Evolutionary conservation across 2,113 vertebrate genomes (phyloP), one percentile per base, ranked within the genome.

Genomic region (Osmerus mordax): DNA sequence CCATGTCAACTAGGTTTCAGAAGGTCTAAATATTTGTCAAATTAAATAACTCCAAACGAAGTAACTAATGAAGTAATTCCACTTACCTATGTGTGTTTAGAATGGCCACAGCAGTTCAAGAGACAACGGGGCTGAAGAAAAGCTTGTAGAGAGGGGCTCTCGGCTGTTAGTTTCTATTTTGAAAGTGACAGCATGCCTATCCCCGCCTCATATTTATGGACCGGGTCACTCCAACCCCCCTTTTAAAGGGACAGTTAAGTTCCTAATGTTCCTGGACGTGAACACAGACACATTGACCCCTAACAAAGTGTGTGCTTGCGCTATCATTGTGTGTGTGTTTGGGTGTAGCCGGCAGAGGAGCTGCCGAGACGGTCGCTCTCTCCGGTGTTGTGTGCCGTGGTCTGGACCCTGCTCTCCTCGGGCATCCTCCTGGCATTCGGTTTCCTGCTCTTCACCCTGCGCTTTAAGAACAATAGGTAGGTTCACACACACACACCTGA

Each of bases 391-490:
- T 85, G 90, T 76, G 94, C 94, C 54, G 77, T 95, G 18, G 85
- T 95, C 67, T 97, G 96, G 95, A 94, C 92, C 0, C 93, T 97
- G 72, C 94, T 97, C 73, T 96, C 94, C 6, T 89, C 88, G 78
- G 97, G 97, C 76, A 91, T 98, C 77, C 90, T 99, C 29, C 81
- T 97, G 63, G 81, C 92, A 0, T 81, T 95, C 58, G 92, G 94
- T 88, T 98, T 98, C 80, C 88, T 97, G 47, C 70, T 91, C 78
- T 99, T 99, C 89, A 98, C 95, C 16, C 79, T 99, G 83, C 94
- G 92, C 84, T 98, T 94, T 91, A 95, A 94, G 83, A 96, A 94
- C 83, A 99, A 98, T 91, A 96, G 96, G 97, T 99, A 92, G 75
- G 41, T 25, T 23, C 11, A 29, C 60, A 62, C 69, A 51, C 58